Evolutionary conservation across 92 coral and sea anemone genomes (phyloP).

Genomic region (Porites evermanni): DNA sequence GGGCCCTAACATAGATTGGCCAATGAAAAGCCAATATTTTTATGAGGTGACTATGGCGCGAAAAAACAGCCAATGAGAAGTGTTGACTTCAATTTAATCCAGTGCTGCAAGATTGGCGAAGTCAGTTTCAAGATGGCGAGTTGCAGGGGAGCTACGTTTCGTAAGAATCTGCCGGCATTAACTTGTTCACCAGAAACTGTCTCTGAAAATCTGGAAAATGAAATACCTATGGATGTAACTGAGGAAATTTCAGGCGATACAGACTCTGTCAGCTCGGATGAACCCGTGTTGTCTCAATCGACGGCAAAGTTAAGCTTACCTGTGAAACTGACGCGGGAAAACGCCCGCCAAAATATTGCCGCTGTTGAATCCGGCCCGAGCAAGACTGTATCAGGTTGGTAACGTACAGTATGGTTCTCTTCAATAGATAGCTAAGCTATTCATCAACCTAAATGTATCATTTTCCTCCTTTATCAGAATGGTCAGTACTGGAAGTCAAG

Average conservation of each 20-base stretch:
- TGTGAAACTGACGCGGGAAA: constrained; percentile 47
- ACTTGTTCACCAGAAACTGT: constrained; percentile 44
- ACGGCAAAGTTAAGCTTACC: constrained; percentile 45
- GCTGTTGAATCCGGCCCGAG: constrained; percentile 37
- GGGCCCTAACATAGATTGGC: constrained; percentile 46
- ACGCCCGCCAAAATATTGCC: constrained; percentile 47
- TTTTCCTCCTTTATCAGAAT: constrained; percentile 43
- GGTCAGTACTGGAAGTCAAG: constrained; percentile 55
- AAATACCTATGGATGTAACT: constrained; percentile 36
- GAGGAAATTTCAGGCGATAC: constrained; percentile 41
- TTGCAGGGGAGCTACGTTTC: constrained; percentile 33
- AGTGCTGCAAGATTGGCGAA: constrained; percentile 39
- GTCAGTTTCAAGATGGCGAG: constrained; percentile 56
- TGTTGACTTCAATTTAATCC: constrained; percentile 41
- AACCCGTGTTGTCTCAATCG: constrained; percentile 53
- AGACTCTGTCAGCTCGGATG: constrained; percentile 54
- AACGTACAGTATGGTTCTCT: constrained; percentile 31
- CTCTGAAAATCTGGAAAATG: constrained; percentile 23
- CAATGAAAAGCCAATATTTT: constrained; percentile 24
- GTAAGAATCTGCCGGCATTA: constrained; percentile 40
- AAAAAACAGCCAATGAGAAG: constrained; percentile 48
- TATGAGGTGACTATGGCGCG: constrained; percentile 33
- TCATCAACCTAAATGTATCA: constrained; percentile 7
- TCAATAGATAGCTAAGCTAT: constrained; percentile 37
- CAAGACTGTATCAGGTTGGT: constrained; percentile 48